These are phyloP conservation scores for Rhynchotus rufescens DNA, from an alignment of 2,797 vertebrate species.

Conservation along the genomic window DNA sequence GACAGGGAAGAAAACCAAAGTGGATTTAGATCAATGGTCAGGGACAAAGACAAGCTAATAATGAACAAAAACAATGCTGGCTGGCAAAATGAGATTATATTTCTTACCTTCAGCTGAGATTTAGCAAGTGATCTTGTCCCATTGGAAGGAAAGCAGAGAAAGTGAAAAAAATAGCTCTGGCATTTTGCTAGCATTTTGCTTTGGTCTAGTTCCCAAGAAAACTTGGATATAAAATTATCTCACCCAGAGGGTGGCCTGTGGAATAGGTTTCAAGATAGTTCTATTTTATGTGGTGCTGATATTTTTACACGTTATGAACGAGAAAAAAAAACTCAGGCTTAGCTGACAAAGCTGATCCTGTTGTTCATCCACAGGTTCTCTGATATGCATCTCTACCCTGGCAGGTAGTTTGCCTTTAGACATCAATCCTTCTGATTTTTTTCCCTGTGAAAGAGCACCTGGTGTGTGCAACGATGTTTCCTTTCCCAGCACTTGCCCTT, in stretches of 20 bases:
- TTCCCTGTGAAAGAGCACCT: background rate
- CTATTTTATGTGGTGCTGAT: background rate
- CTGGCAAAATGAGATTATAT: background rate
- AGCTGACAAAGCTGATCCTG: background rate
- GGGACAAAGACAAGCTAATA: background rate
- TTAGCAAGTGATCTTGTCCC: background rate
- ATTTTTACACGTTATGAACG: background rate
- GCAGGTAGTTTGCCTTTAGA: slow-evolving; percentile 5
- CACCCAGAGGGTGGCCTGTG: background rate
- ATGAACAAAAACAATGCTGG: background rate
- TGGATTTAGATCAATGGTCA: background rate
- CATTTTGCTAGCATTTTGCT: background rate
- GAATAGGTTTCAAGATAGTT: background rate
- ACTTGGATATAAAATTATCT: background rate
- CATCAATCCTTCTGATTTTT: slow-evolving; percentile 37
- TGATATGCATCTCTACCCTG: background rate
- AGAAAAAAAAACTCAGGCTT: background rate
- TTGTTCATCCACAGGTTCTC: background rate
- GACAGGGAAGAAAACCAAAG: background rate
- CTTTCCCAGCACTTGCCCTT: slow-evolving; percentile 32
- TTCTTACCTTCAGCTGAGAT: background rate
- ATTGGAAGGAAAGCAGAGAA: background rate
- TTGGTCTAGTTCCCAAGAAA: background rate
- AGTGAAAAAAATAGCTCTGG: slow-evolving; percentile 9
- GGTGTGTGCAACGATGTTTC: slow-evolving; percentile 9